Percentiles rank a stretch among this genome's conserved stretches.
phyloP scores from a whole-genome alignment of 2,888 invertebrate species.

The Hoplodrina blanda region DNA sequence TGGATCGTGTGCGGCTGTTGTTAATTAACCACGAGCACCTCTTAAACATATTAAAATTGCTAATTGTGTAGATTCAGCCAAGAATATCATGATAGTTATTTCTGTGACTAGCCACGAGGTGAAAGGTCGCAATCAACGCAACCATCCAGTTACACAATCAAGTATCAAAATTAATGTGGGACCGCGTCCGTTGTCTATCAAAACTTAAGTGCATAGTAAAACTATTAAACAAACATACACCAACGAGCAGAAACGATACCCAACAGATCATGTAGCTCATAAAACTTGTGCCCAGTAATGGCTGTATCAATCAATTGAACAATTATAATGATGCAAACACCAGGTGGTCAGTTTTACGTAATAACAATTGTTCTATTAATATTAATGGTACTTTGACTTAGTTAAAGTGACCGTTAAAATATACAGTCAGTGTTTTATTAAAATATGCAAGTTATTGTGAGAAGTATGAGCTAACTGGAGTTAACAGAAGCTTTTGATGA shows the following conservation, averaged over 20 bases:
- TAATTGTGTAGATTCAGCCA: too few relatives aligned
- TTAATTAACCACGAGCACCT: too few relatives aligned
- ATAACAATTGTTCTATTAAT: constrained; percentile 78
- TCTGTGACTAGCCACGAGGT: not conserved
- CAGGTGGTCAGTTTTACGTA: constrained; percentile 81
- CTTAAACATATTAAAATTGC: too few relatives aligned
- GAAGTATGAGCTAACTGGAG: constrained; percentile 15
- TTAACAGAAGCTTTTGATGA: constrained; percentile 15
- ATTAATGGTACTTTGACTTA: constrained; percentile 64
- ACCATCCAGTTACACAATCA: too few relatives aligned
- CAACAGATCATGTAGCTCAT: constrained; percentile 57
- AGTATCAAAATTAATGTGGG: not conserved
- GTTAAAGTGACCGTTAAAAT: constrained; percentile 35
- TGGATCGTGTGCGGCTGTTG: too few relatives aligned
- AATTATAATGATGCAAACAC: constrained; percentile 79
- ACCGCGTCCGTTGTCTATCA: not conserved
- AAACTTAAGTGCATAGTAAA: constrained; percentile 1
- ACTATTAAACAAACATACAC: constrained; percentile 28
- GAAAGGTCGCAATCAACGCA: not conserved
- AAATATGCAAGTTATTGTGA: constrained; percentile 28
- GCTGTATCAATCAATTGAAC: constrained; percentile 79
- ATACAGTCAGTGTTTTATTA: constrained; percentile 21
- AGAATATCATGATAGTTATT: too few relatives aligned
- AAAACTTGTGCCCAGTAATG: constrained; percentile 69
- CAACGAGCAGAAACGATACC: constrained; percentile 24